Evolutionary conservation across 1,140 invertebrate species (phyloP).

Genomic region (Philaenus spumarius): DNA sequence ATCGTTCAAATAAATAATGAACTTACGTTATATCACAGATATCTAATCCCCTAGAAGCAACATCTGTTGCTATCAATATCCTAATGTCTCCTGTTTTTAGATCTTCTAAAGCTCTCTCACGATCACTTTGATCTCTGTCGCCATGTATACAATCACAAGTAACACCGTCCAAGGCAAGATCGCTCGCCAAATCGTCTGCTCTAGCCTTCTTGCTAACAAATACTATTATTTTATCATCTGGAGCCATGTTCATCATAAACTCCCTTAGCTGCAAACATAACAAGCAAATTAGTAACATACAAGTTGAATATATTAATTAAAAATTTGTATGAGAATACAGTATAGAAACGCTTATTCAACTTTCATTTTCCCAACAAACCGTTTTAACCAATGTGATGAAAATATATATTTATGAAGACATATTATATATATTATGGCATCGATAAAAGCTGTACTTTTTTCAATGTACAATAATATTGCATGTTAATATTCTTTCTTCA

Average conservation of each 20-base stretch:
- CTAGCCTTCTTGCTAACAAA: slow-evolving; percentile 80
- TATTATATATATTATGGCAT: too few relatives aligned
- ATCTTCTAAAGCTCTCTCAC: slow-evolving; percentile 78
- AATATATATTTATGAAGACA: too few relatives aligned
- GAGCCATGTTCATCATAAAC: slow-evolving; percentile 48
- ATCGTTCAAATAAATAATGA: slow-evolving; percentile 59
- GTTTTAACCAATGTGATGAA: too few relatives aligned
- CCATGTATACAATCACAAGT: slow-evolving; percentile 77
- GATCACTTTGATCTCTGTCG: slow-evolving; percentile 77
- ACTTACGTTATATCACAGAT: slow-evolving; percentile 39
- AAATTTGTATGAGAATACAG: too few relatives aligned
- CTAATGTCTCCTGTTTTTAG: slow-evolving; percentile 77
- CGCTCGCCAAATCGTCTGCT: slow-evolving; percentile 73
- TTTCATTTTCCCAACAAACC: too few relatives aligned
- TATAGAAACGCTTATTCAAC: too few relatives aligned
- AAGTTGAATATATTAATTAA: too few relatives aligned
- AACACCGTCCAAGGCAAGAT: slow-evolving; percentile 61
- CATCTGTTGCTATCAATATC: slow-evolving; percentile 96
- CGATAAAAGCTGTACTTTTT: too few relatives aligned
- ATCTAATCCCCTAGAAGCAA: slow-evolving; percentile 88
- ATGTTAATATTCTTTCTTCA: too few relatives aligned
- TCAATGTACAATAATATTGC: too few relatives aligned
- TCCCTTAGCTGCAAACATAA: slow-evolving; percentile 30
- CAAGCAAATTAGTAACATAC: too few relatives aligned
- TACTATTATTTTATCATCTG: slow-evolving; percentile 74